Evolutionary conservation across 1,140 invertebrate genomes (phyloP).

Genomic region (Amphibalanus amphitrite): DNA sequence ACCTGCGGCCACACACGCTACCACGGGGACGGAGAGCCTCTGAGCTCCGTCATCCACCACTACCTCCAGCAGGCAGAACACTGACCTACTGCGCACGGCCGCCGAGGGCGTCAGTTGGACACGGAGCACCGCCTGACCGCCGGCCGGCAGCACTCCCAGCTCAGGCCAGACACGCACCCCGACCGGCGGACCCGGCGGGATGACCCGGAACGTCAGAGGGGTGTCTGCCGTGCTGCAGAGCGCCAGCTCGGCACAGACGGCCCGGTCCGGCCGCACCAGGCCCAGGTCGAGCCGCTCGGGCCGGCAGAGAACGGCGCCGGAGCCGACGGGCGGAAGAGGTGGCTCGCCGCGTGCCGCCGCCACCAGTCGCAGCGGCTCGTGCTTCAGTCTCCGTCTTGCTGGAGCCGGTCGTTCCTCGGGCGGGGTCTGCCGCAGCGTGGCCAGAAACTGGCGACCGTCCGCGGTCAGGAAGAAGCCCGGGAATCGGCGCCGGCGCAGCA

Average conservation of each 20-base stretch:
- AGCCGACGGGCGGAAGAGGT: background rate
- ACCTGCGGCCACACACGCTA: background rate
- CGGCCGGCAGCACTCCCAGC: background rate
- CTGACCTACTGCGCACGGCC: background rate
- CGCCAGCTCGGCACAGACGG: background rate
- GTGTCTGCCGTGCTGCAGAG: background rate
- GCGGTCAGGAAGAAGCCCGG: background rate
- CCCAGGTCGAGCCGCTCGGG: background rate
- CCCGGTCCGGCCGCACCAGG: background rate
- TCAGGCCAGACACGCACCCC: background rate
- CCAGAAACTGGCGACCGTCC: constrained; percentile 1
- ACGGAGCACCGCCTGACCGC: background rate
- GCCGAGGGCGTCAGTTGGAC: background rate
- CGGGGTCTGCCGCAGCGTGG: background rate
- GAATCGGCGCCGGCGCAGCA: background rate
- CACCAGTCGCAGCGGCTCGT: background rate
- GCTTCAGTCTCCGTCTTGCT: background rate
- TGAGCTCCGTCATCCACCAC: background rate
- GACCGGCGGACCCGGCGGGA: background rate
- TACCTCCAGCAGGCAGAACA: background rate
- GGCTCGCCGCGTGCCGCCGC: background rate
- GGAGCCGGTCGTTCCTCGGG: background rate
- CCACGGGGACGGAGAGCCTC: background rate
- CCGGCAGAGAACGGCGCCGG: background rate
- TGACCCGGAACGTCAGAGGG: background rate